Evolutionary conservation across 2,797 vertebrate species (phyloP), one percentile per base, ranked within the genome.

Genomic region (Schizopygopsis malacanthus): DNA sequence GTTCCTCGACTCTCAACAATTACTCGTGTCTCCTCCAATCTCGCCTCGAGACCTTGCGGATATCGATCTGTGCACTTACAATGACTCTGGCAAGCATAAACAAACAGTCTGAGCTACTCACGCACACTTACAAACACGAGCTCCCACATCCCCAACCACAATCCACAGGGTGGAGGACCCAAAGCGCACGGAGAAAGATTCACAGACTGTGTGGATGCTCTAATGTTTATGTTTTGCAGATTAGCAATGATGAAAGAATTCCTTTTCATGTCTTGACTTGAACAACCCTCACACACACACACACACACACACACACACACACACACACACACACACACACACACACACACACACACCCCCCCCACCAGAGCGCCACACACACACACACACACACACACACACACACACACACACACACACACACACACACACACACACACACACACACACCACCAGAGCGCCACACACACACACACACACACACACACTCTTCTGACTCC

Each of bases 211-310:
- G 72, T 91, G 90, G 93, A 95, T 95, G 94, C 91, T 91, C 92
- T 92, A 90, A 89, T 95, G 94, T 95, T 96, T 96, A 94, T 95
- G 95, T 95, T 95, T 95, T 92, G 93, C 92, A 96, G 95, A 96
- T 95, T 95, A 95, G 93, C 92, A 92, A 92, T 93, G 95, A 95
- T 96, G 95, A 96, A 96, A 96, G 95, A 95, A 95, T 93, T 93
- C 91, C 92, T 95, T 95, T 94, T 95, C 94, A 95, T 93, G 94
- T 95, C 91, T 90, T 90, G 93, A 92, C 94, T 93, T 76, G 93
- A 85, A 93, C 92, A 90, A 91, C 90, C 92, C 91, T 93, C 87
- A 90, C 89, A 93, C 93, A 90, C 41, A 41, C 41, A 8, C 41
- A 43, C 41, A 54, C 83, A 83, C 70, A 82, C 79, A 80, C 69